Percentiles rank a stretch among this genome's conserved stretches.
Evolutionary conservation across 2,113 vertebrate species (phyloP).

Genomic region (Myrmecophaga tridactyla): DNA sequence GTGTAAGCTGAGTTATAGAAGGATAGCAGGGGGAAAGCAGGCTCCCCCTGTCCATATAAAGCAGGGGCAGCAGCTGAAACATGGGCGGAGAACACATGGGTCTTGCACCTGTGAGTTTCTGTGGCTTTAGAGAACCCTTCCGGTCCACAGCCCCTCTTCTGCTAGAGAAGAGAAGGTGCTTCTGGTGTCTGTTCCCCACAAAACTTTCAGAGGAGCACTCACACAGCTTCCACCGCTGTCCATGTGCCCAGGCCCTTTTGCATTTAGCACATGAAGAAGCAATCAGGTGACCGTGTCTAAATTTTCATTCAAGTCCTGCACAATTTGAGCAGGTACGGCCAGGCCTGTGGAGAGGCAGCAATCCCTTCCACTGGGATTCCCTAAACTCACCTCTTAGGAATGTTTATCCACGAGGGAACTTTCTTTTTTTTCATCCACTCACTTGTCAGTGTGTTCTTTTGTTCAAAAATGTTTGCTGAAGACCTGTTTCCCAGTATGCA

Average conservation of each 20-base stretch:
- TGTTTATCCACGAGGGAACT: neutral
- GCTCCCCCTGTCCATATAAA: neutral
- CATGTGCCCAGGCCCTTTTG: neutral
- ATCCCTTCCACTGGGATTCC: neutral
- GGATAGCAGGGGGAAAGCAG: neutral
- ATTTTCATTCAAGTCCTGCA: neutral
- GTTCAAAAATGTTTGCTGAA: neutral
- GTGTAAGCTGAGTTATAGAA: neutral
- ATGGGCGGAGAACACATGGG: neutral
- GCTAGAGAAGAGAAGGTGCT: neutral
- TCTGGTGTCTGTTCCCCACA: neutral
- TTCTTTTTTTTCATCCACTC: neutral
- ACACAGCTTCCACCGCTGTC: neutral
- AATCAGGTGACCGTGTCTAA: neutral
- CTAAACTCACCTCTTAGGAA: neutral
- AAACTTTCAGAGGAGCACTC: neutral
- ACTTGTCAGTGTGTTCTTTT: neutral
- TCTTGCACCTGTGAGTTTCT: neutral
- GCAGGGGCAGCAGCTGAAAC: neutral
- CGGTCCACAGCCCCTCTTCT: neutral
- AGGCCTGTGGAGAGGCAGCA: neutral
- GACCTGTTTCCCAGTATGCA: neutral
- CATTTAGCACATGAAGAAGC: neutral
- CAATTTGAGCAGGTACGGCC: neutral
- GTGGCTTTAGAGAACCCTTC: neutral